Percentiles rank a stretch among this genome's conserved stretches.
Conservation (phyloP, 53 echinoderm and acorn worm genomes). For the Holothuria leucospilota region DNA sequence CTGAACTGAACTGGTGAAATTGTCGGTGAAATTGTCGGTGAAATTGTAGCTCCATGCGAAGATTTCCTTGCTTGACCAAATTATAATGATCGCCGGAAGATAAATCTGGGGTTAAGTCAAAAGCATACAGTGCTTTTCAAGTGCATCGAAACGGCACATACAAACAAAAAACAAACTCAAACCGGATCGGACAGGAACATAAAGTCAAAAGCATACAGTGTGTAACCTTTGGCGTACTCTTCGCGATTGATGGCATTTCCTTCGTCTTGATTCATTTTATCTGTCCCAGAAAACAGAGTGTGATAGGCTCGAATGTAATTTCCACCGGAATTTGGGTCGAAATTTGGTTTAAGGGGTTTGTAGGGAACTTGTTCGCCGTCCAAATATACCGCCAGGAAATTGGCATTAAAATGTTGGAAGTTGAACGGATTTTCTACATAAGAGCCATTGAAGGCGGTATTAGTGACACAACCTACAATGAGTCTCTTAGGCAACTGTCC, state of each 20-base stretch:
- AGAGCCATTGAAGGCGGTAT: conserved; percentile 64
- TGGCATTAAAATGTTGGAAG: conserved; percentile 65
- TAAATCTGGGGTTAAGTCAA: conserved; percentile 59
- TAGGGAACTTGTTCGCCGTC: conserved; percentile 14
- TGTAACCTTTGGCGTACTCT: conserved; percentile 64
- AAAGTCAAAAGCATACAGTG: too few species aligned
- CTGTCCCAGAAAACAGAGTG: too few species aligned
- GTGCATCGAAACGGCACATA: too few species aligned
- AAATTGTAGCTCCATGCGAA: too few species aligned
- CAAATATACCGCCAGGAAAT: conserved; percentile 53
- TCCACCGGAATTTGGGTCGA: neutral
- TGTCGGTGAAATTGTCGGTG: too few species aligned
- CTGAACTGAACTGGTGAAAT: too few species aligned
- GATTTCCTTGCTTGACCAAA: conserved; percentile 27
- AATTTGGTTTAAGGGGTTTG: conserved; percentile 67
- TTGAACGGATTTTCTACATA: conserved; percentile 73
- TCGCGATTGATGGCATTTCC: conserved; percentile 67
- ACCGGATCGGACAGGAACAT: too few species aligned
- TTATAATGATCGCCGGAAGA: conserved; percentile 54
- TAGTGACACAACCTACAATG: conserved; percentile 60
- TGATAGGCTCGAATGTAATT: conserved; percentile 40
- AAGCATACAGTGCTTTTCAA: too few species aligned
- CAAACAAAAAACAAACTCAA: too few species aligned
- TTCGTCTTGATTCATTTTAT: conserved; percentile 9
- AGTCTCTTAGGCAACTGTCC: conserved; percentile 62